phyloP scores from a whole-genome alignment of 2,888 invertebrate genomes.

The Keiferia lycopersicella region DNA sequence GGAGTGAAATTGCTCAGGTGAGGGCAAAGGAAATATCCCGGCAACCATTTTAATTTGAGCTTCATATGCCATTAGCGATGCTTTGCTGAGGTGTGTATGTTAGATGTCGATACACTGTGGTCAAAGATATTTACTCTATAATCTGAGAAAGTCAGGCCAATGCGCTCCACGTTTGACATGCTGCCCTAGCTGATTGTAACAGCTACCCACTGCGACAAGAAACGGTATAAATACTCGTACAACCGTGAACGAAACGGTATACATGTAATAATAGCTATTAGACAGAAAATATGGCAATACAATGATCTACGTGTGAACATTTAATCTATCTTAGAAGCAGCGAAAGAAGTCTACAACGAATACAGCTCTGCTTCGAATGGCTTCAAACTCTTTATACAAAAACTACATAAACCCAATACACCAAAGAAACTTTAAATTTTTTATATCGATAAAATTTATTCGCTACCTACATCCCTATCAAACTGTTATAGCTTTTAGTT shows the following conservation, averaged over 20 bases:
- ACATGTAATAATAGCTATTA: not conserved
- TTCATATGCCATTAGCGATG: too few species aligned
- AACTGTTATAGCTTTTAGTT: conserved; percentile 40
- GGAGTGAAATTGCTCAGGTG: too few species aligned
- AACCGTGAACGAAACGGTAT: too few species aligned
- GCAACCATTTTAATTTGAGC: too few species aligned
- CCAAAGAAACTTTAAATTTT: conserved; percentile 30
- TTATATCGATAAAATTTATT: conserved; percentile 56
- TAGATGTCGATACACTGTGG: too few species aligned
- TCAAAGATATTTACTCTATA: too few species aligned
- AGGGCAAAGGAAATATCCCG: too few species aligned
- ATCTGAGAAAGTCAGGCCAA: too few species aligned
- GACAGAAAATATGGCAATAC: conserved; percentile 27
- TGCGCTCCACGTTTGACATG: too few species aligned
- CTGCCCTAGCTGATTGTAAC: not conserved
- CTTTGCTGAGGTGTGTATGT: too few species aligned
- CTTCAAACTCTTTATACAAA: conserved; percentile 40
- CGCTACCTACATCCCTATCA: conserved; percentile 64
- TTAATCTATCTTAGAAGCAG: conserved; percentile 30
- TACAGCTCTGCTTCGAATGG: conserved; percentile 36
- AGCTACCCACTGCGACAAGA: conserved; percentile 3
- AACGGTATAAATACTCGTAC: not conserved
- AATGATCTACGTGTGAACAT: conserved; percentile 30
- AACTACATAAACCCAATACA: conserved; percentile 1
- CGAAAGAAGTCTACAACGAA: conserved; percentile 31